phyloP scores from a whole-genome alignment of 2,113 vertebrate species.

The Isichthys henryi region DNA sequence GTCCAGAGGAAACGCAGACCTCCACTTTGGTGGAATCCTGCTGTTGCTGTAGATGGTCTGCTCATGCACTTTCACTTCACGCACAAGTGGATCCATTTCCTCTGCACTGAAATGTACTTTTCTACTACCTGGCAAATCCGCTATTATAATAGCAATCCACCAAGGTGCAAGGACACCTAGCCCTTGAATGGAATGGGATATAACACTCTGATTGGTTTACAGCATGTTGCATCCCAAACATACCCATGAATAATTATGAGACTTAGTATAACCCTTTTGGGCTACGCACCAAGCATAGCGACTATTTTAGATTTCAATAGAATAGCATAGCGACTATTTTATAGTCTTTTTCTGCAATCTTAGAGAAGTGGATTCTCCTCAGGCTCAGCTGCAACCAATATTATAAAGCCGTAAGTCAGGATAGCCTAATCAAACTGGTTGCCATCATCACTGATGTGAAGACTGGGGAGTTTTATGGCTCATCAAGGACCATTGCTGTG shows the following conservation, averaged over 20 bases:
- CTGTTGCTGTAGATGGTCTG: background rate
- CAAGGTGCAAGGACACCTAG: background rate
- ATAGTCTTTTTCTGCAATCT: background rate
- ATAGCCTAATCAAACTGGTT: background rate
- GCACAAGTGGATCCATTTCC: background rate
- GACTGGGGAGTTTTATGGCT: background rate
- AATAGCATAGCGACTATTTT: background rate
- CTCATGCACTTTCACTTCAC: background rate
- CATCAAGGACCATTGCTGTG: background rate
- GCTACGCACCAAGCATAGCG: background rate
- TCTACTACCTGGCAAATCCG: background rate
- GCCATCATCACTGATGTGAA: background rate
- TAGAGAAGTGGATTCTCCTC: conserved; percentile 63
- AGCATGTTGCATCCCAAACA: background rate
- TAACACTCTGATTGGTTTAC: background rate
- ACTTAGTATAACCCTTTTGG: background rate
- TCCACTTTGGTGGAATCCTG: too few relatives aligned
- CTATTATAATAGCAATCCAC: too few relatives aligned
- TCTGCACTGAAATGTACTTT: background rate
- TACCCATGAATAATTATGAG: background rate
- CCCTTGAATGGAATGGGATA: background rate
- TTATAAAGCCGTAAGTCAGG: background rate
- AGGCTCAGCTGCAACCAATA: conserved; percentile 66
- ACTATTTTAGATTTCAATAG: background rate
- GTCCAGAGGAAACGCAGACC: background rate